Evolutionary conservation across 2,113 vertebrate genomes (phyloP).

Genomic region (Gadus macrocephalus): DNA sequence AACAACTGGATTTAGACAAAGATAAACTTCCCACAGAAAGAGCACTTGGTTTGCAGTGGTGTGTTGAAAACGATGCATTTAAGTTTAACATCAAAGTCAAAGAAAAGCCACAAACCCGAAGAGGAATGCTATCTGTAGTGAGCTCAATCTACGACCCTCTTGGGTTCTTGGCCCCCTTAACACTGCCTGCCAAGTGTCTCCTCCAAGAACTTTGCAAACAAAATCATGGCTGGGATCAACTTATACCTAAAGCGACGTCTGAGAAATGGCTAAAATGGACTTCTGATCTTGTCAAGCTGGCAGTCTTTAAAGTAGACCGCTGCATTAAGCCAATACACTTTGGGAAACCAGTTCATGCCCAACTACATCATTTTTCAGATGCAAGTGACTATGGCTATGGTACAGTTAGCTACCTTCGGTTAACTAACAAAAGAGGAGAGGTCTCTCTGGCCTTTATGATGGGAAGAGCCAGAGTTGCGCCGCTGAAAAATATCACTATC

Average conservation of each 20-base stretch:
- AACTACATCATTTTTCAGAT: conserved; percentile 19
- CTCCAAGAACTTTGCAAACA: too few species aligned
- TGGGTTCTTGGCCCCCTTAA: too few species aligned
- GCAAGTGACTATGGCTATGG: conserved; percentile 24
- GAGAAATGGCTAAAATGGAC: conserved; percentile 8
- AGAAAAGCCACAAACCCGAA: neutral
- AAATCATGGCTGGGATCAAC: conserved; percentile 1
- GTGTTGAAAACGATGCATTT: conserved; percentile 4
- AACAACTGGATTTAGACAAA: neutral
- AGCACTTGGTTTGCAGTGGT: conserved; percentile 17
- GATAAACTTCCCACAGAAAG: conserved; percentile 8
- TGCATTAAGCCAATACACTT: conserved; percentile 7
- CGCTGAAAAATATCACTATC: conserved; percentile 16
- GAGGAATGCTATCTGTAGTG: too few species aligned
- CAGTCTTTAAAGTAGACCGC: neutral
- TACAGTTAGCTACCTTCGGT: conserved; percentile 1
- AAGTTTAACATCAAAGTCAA: conserved; percentile 6
- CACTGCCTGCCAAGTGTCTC: too few species aligned
- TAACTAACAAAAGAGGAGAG: neutral
- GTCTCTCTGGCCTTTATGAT: conserved; percentile 9
- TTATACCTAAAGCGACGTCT: neutral
- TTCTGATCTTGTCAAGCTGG: neutral
- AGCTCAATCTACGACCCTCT: too few species aligned
- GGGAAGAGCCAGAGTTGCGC: conserved; percentile 21
- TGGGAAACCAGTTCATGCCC: neutral